Evolutionary conservation across 2,797 vertebrate species (phyloP).

Genomic region (Pantherophis vulpinus): DNA sequence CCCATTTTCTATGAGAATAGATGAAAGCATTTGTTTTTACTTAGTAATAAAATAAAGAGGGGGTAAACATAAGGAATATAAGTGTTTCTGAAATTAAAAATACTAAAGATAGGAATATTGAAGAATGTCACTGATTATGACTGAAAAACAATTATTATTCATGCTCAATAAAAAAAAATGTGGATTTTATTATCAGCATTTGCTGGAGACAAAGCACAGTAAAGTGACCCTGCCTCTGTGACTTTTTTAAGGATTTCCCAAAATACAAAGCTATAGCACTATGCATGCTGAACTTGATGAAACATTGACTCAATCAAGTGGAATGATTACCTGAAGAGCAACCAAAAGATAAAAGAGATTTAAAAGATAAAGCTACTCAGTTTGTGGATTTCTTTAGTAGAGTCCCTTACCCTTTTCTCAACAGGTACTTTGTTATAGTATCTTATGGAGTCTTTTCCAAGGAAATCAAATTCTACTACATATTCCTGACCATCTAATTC

Average conservation of each 20-base stretch:
- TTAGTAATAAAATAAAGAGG: too few species aligned
- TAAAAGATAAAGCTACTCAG: neutral
- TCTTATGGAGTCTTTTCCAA: constrained; percentile 95
- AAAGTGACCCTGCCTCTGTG: neutral
- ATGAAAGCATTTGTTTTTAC: neutral
- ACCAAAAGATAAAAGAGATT: neutral
- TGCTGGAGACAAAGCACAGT: neutral
- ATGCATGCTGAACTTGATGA: neutral
- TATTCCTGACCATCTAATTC: constrained; percentile 93
- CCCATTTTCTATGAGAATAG: neutral
- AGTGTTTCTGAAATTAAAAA: neutral
- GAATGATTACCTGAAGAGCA: neutral
- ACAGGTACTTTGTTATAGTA: constrained; percentile 98
- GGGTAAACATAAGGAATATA: neutral
- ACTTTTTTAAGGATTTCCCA: neutral
- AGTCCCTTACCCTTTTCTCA: constrained; percentile 88
- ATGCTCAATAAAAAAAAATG: neutral
- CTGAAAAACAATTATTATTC: neutral
- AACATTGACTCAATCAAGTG: neutral
- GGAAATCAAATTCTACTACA: constrained; percentile 96
- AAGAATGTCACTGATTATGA: neutral
- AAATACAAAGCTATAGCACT: neutral
- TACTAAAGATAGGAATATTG: neutral
- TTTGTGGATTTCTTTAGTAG: neutral
- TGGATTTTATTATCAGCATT: neutral